Percentiles rank a stretch among this genome's conserved stretches.
phyloP scores from a whole-genome alignment of 2,113 vertebrate species.

The Dascyllus trimaculatus region DNA sequence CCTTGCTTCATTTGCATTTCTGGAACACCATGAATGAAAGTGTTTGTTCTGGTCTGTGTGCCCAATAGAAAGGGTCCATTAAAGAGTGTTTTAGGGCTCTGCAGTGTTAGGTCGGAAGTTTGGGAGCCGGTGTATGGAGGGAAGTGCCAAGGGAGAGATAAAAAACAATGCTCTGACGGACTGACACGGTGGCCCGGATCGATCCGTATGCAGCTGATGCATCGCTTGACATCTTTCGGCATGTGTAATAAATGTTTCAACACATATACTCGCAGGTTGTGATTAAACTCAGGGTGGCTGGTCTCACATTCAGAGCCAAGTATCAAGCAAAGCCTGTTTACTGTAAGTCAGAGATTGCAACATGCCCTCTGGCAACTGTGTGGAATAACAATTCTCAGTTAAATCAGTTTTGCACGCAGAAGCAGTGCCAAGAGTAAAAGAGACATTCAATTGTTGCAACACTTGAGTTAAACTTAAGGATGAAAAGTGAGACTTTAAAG shows the following conservation, averaged over 20 bases:
- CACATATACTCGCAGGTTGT: conserved; percentile 15
- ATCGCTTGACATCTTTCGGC: conserved; percentile 21
- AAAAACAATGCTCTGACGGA: conserved; percentile 11
- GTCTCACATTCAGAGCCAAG: conserved; percentile 49
- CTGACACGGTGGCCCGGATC: conserved; percentile 19
- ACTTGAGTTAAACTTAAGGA: not conserved
- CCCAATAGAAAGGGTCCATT: conserved; percentile 77
- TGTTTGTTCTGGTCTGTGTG: conserved; percentile 78
- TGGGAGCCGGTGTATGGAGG: conserved; percentile 43
- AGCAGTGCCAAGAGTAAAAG: not conserved
- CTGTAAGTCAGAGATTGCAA: conserved; percentile 35
- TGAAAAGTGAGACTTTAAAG: not conserved
- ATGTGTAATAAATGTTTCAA: conserved; percentile 27
- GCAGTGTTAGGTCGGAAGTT: conserved; percentile 67
- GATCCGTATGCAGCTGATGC: conserved; percentile 34
- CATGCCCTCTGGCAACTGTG: conserved; percentile 35
- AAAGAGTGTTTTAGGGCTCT: conserved; percentile 75
- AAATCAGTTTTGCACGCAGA: conserved; percentile 28
- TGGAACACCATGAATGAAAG: conserved; percentile 79
- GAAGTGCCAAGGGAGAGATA: conserved; percentile 20
- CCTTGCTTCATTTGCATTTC: conserved; percentile 81
- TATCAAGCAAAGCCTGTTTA: conserved; percentile 37
- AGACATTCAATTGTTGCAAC: not conserved
- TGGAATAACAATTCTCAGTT: conserved; percentile 42
- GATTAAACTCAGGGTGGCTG: conserved; percentile 22